phyloP scores from a whole-genome alignment of 1,140 invertebrate species.

The Hetaerina americana region DNA sequence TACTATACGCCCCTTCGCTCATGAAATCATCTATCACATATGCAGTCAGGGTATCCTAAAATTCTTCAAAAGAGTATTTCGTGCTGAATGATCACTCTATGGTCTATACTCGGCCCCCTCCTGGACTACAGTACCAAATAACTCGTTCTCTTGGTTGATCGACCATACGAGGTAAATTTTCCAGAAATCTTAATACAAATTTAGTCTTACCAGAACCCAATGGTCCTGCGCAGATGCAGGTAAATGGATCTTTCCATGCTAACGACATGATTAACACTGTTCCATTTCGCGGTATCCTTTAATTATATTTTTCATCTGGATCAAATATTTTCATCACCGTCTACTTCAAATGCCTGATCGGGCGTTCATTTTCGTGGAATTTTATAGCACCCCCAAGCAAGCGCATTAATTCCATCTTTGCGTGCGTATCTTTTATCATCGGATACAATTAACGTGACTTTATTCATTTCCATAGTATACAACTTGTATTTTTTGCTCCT shows the following conservation, averaged over 20 bases:
- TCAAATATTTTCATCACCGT: background rate
- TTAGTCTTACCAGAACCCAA: too few species aligned
- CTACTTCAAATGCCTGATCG: background rate
- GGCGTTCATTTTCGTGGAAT: background rate
- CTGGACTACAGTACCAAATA: too few species aligned
- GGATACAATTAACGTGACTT: background rate
- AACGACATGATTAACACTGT: background rate
- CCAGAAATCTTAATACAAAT: too few species aligned
- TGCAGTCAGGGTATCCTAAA: background rate
- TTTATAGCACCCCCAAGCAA: background rate
- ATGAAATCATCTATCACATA: background rate
- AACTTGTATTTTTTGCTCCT: background rate
- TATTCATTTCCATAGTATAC: background rate
- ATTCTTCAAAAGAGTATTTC: background rate
- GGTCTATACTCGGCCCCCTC: background rate
- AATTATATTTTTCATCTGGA: background rate
- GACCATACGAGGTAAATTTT: too few species aligned
- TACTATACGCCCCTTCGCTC: background rate
- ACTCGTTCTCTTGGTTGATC: too few species aligned
- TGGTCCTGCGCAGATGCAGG: too few species aligned
- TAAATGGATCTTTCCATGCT: too few species aligned
- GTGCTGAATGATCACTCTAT: background rate
- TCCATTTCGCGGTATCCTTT: background rate
- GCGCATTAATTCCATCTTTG: background rate
- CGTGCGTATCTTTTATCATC: background rate